Conservation (phyloP, 2,888 invertebrate species). For the Cactoblastis cactorum region DNA sequence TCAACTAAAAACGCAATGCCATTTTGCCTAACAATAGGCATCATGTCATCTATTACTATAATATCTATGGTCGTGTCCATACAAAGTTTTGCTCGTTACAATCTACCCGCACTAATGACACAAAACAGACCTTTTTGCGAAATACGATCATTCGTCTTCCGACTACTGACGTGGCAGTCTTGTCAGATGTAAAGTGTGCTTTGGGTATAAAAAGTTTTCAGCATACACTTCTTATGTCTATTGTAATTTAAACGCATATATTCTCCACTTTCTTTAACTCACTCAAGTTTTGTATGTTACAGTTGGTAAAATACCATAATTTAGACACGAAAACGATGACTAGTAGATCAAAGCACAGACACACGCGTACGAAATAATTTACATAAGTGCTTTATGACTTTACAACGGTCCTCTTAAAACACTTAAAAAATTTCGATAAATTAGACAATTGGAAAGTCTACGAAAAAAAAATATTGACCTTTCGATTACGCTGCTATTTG, state of each 20-base stretch:
- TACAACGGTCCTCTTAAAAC: slow-evolving; percentile 21
- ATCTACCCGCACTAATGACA: slow-evolving; percentile 65
- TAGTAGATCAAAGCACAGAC: too few relatives aligned
- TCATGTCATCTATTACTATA: neutral
- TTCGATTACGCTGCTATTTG: slow-evolving; percentile 52
- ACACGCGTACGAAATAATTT: neutral
- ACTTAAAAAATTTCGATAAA: slow-evolving; percentile 24
- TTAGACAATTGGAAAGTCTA: slow-evolving; percentile 32
- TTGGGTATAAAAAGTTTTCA: neutral
- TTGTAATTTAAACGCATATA: too few relatives aligned
- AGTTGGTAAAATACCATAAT: too few relatives aligned
- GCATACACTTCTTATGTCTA: too few relatives aligned
- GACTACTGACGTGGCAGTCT: slow-evolving; percentile 55
- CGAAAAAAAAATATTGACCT: slow-evolving; percentile 46
- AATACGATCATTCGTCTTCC: slow-evolving; percentile 67
- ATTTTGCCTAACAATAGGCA: neutral
- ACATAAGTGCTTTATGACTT: slow-evolving; percentile 20
- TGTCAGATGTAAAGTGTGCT: slow-evolving; percentile 29
- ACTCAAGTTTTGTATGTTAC: too few relatives aligned
- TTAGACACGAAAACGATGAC: too few relatives aligned
- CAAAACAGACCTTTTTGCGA: slow-evolving; percentile 64
- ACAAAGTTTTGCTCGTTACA: slow-evolving; percentile 58
- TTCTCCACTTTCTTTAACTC: too few relatives aligned
- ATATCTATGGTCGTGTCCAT: slow-evolving; percentile 29
- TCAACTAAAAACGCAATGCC: too few relatives aligned